phyloP scores from a whole-genome alignment of 2,797 vertebrate species.

The Mallotus villosus region DNA sequence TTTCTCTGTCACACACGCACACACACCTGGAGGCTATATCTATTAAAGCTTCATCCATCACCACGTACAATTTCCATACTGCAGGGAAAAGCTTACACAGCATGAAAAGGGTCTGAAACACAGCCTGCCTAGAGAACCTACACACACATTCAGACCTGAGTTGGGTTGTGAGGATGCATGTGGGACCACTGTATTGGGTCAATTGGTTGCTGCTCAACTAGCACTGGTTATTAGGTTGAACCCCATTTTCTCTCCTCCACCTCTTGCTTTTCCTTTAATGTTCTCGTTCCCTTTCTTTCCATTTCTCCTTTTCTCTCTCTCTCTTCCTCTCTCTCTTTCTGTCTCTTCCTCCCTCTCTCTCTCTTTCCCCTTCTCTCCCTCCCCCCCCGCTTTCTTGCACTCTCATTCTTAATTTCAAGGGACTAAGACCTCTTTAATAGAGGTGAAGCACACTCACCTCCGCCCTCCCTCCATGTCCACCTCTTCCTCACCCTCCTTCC shows the following conservation, averaged over 20 bases:
- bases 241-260: neutral
- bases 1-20: neutral
- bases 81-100: conserved; percentile 59
- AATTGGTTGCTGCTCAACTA: neutral
- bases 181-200: neutral
- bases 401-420: neutral
- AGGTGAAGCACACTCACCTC: neutral
- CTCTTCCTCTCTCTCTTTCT: neutral
- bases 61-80: conserved; percentile 66
- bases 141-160: too few species aligned
- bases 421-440: neutral
- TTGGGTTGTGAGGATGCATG: too few species aligned
- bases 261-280: neutral
- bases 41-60: conserved; percentile 67
- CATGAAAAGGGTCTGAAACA: conserved; percentile 47
- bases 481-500: neutral
- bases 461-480: neutral
- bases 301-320: neutral
- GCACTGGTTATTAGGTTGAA: neutral
- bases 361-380: neutral
- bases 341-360: neutral
- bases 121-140: too few species aligned
- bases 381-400: neutral
- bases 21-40: conserved; percentile 15
- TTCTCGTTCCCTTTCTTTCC: neutral